Evolutionary conservation across 2,888 invertebrate species (phyloP), one percentile per base, ranked within the genome.

Genomic region (Acanthococcus lagerstroemiae): DNA sequence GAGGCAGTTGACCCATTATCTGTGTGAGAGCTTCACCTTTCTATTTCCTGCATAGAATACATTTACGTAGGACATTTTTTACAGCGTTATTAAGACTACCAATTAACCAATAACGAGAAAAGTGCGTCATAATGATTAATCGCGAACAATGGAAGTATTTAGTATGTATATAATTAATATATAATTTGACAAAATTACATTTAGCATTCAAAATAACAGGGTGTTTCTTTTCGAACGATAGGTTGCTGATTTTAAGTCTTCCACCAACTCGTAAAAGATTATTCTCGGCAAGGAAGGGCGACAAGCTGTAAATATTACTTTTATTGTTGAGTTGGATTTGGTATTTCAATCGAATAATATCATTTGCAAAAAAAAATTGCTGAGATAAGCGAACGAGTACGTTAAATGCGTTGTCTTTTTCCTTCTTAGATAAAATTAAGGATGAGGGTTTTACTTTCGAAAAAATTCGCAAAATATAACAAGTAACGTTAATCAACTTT

Each of bases 201-300:
- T 67, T 55, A 6, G 61, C 60, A 2, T 70, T 70, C 0, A 71
- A 61, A 4, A 71, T n/a, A 0, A 69, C 66, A 2, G 68, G 71
- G 55, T 69, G 67, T 48, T 68, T 70, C 37, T 45, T 26, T 1
- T 69, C 69, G 7, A 12, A 45, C 1, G 50, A 19, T 2, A 71
- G 22, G 12, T n/a, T 3, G 4, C 67, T 27, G 19, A 70, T 50
- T 3, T 46, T 17, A 1, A 71, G 46, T 30, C 70, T 26, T 50
- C 71, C 71, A 17, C 69, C 70, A 6, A 70, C 69, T 37, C 72
- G n/a, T 2, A 65, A 1, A 2, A 54, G 19, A n/a, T n/a, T n/a
- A 7, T 54, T 7, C 1, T 50, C 3, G 24, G 70, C 69, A 2
- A 70, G 17, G 55, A 70, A 72, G 0, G 71, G 71, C 37, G 37